Conservation (phyloP, 2,888 invertebrate species). For the Eurois occulta region DNA sequence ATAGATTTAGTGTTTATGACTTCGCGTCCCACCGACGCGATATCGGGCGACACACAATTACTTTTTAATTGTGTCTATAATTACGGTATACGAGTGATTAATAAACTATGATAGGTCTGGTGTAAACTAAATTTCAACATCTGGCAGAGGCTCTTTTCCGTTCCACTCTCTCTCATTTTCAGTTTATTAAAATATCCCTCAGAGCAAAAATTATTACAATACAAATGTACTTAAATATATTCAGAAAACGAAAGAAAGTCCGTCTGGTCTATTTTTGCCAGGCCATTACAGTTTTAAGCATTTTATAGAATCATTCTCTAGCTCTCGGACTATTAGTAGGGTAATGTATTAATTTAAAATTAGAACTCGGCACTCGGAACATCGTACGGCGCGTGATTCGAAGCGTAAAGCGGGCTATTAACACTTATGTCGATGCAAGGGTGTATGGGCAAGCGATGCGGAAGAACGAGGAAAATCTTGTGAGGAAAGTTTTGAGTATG, state of each 20-base stretch:
- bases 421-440: neutral
- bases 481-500: neutral
- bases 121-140: no score
- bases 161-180: neutral
- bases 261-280: neutral
- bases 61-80: no score
- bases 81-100: no score
- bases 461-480: neutral
- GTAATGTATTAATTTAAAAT: slow-evolving; percentile 43
- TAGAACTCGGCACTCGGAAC: slow-evolving; percentile 26
- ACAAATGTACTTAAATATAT: neutral
- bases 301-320: slow-evolving; percentile 21
- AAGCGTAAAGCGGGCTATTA: slow-evolving; percentile 22
- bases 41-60: no score
- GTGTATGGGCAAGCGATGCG: neutral
- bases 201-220: neutral
- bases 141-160: neutral
- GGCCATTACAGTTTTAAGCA: neutral
- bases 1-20: neutral
- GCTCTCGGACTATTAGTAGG: slow-evolving; percentile 23
- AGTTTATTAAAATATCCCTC: neutral
- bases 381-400: slow-evolving; percentile 23
- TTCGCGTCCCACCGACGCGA: no score
- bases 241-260: neutral
- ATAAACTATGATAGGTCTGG: no score